Percentiles rank a stretch among this genome's conserved stretches.
Evolutionary conservation across 2,888 invertebrate genomes (phyloP).

Genomic region (Eurytoma adleriae): DNA sequence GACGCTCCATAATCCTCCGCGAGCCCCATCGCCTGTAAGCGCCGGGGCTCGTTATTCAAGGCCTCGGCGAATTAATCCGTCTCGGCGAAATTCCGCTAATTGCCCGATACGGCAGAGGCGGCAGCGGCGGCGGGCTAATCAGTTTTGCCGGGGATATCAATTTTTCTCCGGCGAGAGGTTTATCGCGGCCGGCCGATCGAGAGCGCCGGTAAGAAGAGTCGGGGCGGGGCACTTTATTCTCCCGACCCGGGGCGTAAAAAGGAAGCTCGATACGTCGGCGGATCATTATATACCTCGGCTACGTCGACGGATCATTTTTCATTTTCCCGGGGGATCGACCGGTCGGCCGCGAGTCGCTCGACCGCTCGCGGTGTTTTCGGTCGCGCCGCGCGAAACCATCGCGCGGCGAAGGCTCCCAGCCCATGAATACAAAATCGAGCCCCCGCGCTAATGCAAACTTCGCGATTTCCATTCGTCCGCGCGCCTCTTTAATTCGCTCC

Average conservation of each 20-base stretch:
- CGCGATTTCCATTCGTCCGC: constrained; percentile 40
- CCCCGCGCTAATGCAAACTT: constrained; percentile 29
- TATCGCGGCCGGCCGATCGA: constrained; percentile 32
- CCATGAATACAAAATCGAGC: constrained; percentile 70
- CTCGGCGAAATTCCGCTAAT: constrained; percentile 18
- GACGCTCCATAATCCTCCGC: too few species aligned
- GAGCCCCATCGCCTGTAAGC: too few species aligned
- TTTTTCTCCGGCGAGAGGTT: constrained; percentile 46
- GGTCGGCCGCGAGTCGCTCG: background rate
- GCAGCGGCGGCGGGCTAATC: too few species aligned
- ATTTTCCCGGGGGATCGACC: constrained; percentile 46
- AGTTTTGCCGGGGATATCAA: constrained; percentile 41
- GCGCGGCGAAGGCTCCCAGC: constrained; percentile 61
- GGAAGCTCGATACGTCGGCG: constrained; percentile 41
- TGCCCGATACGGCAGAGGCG: constrained; percentile 17
- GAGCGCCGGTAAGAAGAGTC: background rate
- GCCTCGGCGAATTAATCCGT: background rate
- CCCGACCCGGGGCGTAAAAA: constrained; percentile 15
- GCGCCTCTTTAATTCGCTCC: constrained; percentile 30
- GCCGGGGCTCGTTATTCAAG: too few species aligned
- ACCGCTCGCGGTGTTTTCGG: constrained; percentile 3
- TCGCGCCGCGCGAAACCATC: background rate
- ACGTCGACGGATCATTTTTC: constrained; percentile 56
- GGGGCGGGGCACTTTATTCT: constrained; percentile 28
- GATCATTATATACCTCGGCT: constrained; percentile 49